A percentile compares a stretch with the other conserved stretches of the same genome.
Conservation (phyloP, 1,140 invertebrate species). For the Aethina tumida region DNA sequence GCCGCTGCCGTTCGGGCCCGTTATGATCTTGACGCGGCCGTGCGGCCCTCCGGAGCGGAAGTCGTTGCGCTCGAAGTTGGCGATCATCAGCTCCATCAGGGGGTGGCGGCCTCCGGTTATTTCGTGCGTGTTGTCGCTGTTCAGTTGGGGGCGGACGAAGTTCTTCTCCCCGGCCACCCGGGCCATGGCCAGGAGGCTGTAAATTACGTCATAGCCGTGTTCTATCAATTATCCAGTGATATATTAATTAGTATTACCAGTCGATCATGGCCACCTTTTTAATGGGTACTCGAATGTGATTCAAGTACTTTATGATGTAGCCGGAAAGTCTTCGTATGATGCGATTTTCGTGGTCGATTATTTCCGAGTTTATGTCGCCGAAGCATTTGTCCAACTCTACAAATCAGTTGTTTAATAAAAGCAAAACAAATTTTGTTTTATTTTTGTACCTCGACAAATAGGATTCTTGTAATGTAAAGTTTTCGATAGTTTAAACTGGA, state of each 20-base stretch:
- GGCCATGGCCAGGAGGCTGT: conserved; percentile 63
- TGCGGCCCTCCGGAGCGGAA: conserved; percentile 43
- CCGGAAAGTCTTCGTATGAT: conserved; percentile 61
- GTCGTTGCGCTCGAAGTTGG: conserved; percentile 66
- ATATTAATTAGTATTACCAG: conserved; percentile 45
- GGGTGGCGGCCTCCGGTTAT: conserved; percentile 71
- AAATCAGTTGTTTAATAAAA: conserved; percentile 22
- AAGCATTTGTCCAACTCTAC: conserved; percentile 66
- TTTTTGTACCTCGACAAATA: conserved; percentile 54
- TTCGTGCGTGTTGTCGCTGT: conserved; percentile 46
- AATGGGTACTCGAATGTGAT: conserved; percentile 49
- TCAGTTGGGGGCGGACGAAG: conserved; percentile 60
- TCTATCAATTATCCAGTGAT: conserved; percentile 1
- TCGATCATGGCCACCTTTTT: conserved; percentile 61
- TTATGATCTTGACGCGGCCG: conserved; percentile 66
- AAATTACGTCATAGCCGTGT: conserved; percentile 25
- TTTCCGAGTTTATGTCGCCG: conserved; percentile 65
- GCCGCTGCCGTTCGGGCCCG: conserved; percentile 83
- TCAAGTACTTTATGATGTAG: conserved; percentile 51
- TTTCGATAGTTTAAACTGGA: conserved; percentile 24
- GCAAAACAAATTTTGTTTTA: conserved; percentile 8
- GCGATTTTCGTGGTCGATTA: conserved; percentile 62
- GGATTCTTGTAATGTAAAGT: conserved; percentile 66
- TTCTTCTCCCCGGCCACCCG: conserved; percentile 57
- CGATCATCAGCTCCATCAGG: conserved; percentile 55